Base-by-base conservation (phyloP, 1,140 invertebrate species). In the Matsumurasca onukii region DNA sequence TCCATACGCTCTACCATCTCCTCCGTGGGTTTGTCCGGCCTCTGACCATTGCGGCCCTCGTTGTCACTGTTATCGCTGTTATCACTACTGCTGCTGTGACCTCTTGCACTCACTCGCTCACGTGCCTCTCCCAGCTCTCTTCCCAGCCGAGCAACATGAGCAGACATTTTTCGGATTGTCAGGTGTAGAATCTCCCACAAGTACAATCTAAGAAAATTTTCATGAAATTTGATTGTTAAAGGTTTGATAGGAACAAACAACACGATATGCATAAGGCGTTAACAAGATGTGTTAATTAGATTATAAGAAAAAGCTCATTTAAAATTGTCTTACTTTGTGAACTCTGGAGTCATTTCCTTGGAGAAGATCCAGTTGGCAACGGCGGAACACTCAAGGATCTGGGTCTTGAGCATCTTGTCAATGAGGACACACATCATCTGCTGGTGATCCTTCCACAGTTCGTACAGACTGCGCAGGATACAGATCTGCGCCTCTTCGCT, bases 341-440 rank as follows among this genome's bases (percentile, higher is more conserved):
- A 98, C 78, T 97, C 94, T 9, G 85, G 79, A 25, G 86, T 86
- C 95, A 99, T 98, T 78, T 98, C 95, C 81, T 94, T 93, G 2
- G 95, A 97, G 82, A 99, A 99, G 66, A 99, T 90, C 98, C 97
- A 99, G 74, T 97, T 98, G 29, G 96, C 96, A 13, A 99, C 95
- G 12, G 96, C 91, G 69, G 94, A 93, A 77, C 95, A 98, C 76
- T 98, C 95, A 17, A 99, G 90, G 52, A 99, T 93, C 78, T 98
- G 93, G 39, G 95, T 98, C 82, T 99, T 98, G 2, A 99, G 83
- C 82, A 99, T 88, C 82, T 99, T 98, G 79, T 99, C 97, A 2
- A 97, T 91, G 0, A 99, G 82, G 0, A 99, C 94, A 39, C 91
- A 89, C 85, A 99, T 90, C 94, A 99, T 98, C 84, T 98, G 97